Evolutionary conservation across 2,113 vertebrate genomes (phyloP).

Genomic region (Cariama cristata): DNA sequence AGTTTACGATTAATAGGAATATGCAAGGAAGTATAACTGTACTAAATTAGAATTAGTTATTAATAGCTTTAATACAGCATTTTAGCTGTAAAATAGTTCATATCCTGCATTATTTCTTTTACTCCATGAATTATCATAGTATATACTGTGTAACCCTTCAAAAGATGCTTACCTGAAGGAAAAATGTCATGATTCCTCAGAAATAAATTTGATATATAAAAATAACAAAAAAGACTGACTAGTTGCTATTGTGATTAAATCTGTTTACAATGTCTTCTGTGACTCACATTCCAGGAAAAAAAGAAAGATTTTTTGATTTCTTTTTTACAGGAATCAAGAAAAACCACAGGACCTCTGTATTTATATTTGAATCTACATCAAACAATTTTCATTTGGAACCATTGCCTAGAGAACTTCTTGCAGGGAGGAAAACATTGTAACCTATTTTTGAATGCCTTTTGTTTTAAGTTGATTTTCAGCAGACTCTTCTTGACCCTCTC

Average conservation of each 20-base stretch:
- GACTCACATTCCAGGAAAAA: constrained; percentile 76
- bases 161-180: not conserved
- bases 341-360: constrained; percentile 70
- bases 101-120: not conserved
- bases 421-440: constrained; percentile 42
- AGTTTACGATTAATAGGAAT: not conserved
- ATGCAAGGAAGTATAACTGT: not conserved
- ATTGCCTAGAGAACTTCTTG: constrained; percentile 57
- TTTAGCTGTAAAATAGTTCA: not conserved
- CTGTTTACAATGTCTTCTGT: constrained; percentile 68
- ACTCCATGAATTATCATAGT: not conserved
- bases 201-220: constrained; percentile 22
- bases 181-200: not conserved
- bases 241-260: constrained; percentile 66
- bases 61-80: not conserved
- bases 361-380: constrained; percentile 75
- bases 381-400: constrained; percentile 64
- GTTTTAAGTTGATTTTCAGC: constrained; percentile 52
- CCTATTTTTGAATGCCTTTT: constrained; percentile 55
- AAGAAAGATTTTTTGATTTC: constrained; percentile 7
- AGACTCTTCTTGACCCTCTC: not conserved
- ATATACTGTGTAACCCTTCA: not conserved
- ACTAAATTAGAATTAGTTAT: not conserved
- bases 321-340: constrained; percentile 69
- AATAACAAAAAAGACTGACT: not conserved